phyloP scores from a whole-genome alignment of 1,140 invertebrate genomes.

The Odontomachus brunneus region DNA sequence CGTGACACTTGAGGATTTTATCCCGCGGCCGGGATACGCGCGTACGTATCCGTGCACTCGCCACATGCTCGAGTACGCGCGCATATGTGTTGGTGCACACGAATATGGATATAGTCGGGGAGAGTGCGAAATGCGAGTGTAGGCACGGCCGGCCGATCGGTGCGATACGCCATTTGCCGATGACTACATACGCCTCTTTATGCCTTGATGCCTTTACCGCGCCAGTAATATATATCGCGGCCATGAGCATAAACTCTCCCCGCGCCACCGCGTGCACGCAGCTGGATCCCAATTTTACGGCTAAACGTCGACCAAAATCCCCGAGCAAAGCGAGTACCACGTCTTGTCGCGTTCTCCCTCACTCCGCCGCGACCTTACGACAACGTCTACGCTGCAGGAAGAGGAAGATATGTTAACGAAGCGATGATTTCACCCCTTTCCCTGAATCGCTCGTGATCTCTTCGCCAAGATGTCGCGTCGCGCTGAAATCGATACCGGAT shows the following conservation, averaged over 20 bases:
- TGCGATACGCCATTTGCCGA: constrained; percentile 38
- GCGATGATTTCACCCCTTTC: constrained; percentile 14
- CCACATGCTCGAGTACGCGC: not conserved
- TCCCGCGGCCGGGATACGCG: constrained; percentile 17
- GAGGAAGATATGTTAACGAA: not conserved
- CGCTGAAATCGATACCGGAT: constrained; percentile 39
- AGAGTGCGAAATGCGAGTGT: too few species aligned
- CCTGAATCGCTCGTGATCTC: not conserved
- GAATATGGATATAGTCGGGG: too few species aligned
- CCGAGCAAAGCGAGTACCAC: not conserved
- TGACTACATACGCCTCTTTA: constrained; percentile 14
- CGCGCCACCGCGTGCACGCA: not conserved
- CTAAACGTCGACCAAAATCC: constrained; percentile 26
- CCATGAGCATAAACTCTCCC: constrained; percentile 2
- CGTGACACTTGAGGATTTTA: constrained; percentile 71
- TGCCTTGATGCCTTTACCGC: not conserved
- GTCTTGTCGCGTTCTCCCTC: not conserved
- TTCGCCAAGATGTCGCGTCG: constrained; percentile 7
- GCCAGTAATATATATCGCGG: not conserved
- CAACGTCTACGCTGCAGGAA: not conserved
- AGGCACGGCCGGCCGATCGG: constrained; percentile 22
- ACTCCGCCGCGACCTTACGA: not conserved
- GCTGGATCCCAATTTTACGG: constrained; percentile 44
- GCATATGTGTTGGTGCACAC: too few species aligned
- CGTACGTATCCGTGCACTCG: constrained; percentile 1